Base-by-base conservation (phyloP, 23 tunicate genomes). In the Diplosoma virens region DNA sequence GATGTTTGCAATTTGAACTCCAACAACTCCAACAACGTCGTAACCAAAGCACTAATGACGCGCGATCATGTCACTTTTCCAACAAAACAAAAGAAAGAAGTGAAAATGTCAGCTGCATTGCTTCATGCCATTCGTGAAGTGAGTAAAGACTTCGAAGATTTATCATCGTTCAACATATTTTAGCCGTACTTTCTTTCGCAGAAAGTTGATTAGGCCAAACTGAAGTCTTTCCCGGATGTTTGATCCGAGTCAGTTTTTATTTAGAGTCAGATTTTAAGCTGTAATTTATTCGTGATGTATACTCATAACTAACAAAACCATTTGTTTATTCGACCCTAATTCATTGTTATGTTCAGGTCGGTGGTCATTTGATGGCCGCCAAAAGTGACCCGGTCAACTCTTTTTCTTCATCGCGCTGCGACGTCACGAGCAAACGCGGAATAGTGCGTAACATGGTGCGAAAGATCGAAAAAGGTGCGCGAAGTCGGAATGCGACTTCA, bases 381-480 rank as follows among this genome's bases (percentile, higher is more conserved):
- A 45, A 58, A 21, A 59, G 47, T 37, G 77, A 71, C 47, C 45
- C 34, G 24, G 47, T n/a, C n/a, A 35, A 61, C 6, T 34, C 28
- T 28, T 27, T 6, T 27, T 7, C 34, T 14, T 27, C 69, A 27
- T 61, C 69, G 22, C 22, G 23, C 22, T 9, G 28, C 7, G 30
- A 27, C 34, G 6, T 35, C 4, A 25, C 45, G 25, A 78, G 68
- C 17, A 67, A 53, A 30, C 84, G 77, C 26, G 86, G 86, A 25
- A 22, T 81, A 4, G 86, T 81, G 6, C 60, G 79, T 20, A 81
- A 86, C 37, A 80, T 86, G 79, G 79, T 82, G 26, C 84, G 80
- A n/a, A 78, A 70, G 54, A 78, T 85, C 75, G 91, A 85, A 47
- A 85, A 85, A 32, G 47, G 84, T 32, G 86, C 72, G 35, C 67